Percentiles rank a stretch among this genome's conserved stretches.
Conservation (phyloP, 2,888 invertebrate species). For the Taphrorychus bicolor region DNA sequence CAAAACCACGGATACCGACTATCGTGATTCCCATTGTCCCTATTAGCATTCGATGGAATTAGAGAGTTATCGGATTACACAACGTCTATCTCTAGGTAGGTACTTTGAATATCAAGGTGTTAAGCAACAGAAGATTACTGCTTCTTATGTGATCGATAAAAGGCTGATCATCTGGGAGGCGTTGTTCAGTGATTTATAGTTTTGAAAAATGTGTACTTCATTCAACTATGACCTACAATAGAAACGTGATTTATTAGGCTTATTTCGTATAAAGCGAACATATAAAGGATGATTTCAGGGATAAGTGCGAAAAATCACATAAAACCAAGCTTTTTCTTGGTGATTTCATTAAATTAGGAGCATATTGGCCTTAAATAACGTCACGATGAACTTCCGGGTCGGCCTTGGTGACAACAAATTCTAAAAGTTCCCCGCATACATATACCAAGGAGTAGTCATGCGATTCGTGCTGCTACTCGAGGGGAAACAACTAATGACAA, state of each 20-base stretch:
- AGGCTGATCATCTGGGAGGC: too few relatives aligned
- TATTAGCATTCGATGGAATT: slow-evolving; percentile 21
- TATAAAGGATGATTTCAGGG: slow-evolving; percentile 8
- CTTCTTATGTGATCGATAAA: background rate
- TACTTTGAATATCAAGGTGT: background rate
- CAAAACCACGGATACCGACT: slow-evolving; percentile 33
- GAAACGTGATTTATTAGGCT: too few relatives aligned
- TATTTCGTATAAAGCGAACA: background rate
- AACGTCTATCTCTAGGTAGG: background rate
- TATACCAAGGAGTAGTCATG: slow-evolving; percentile 37
- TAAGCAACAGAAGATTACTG: background rate
- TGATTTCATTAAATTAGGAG: slow-evolving; percentile 1
- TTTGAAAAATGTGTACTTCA: too few relatives aligned
- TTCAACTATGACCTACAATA: too few relatives aligned
- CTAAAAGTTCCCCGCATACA: slow-evolving; percentile 11
- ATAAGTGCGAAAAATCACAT: background rate
- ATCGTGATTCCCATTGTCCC: slow-evolving; percentile 35
- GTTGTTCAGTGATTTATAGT: too few relatives aligned
- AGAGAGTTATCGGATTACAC: slow-evolving; percentile 26
- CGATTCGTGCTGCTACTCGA: slow-evolving; percentile 31
- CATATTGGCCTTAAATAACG: slow-evolving; percentile 29
- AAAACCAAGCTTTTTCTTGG: background rate
- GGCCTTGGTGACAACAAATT: slow-evolving; percentile 27
- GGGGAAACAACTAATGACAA: slow-evolving; percentile 34
- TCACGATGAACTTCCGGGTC: slow-evolving; percentile 26